Base-by-base conservation (phyloP, 2,888 invertebrate genomes). In the Beris morrisii region DNA sequence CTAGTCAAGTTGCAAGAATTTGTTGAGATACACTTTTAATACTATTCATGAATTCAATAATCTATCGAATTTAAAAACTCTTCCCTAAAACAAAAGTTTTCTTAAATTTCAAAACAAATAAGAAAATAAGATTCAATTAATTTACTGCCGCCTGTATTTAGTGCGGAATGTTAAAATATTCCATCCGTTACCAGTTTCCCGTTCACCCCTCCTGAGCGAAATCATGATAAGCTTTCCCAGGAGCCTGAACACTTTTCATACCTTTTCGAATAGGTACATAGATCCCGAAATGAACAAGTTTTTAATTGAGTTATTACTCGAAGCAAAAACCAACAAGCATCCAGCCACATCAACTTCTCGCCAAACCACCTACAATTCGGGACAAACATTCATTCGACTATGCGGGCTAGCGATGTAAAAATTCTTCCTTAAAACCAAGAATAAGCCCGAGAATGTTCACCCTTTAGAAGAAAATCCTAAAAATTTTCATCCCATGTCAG, bases 261-360 rank as follows among this genome's bases (percentile, higher is more conserved):
- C 53, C 11, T 45, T 28, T 9, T 38, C 38, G 38, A 38, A 1
- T 5, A 38, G 38, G 38, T 38, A 38, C 9, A 50, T 61, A 50
- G 38, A 7, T 38, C 53, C 55, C 53, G 55, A 65, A 65, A 65
- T 65, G 65, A 65, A 57, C 65, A 65, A 65, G 65, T 65, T 65
- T 65, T 65, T 65, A 65, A 65, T 65, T 65, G 65, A 65, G 65
- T 65, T 65, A 65, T 65, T 58, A 65, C 65, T 65, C 57, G 43
- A 61, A 65, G 65, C 46, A 57, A 65, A 65, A 65, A 65, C 65
- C 65, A 65, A 65, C 65, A 65, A 65, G 57, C 65, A 65, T 57
- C 43, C 50, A 57, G 22, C 22, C 22, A 22, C 22, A 22, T 22
- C 22, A 22, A 43, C 65, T 56, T 28, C 7, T n/a, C 31, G 7